Percentiles rank a stretch among this genome's conserved stretches.
These are phyloP conservation scores for Drepanosiphum platanoidis DNA, from an alignment of 2,888 invertebrate genomes.

Conservation along the genomic window DNA sequence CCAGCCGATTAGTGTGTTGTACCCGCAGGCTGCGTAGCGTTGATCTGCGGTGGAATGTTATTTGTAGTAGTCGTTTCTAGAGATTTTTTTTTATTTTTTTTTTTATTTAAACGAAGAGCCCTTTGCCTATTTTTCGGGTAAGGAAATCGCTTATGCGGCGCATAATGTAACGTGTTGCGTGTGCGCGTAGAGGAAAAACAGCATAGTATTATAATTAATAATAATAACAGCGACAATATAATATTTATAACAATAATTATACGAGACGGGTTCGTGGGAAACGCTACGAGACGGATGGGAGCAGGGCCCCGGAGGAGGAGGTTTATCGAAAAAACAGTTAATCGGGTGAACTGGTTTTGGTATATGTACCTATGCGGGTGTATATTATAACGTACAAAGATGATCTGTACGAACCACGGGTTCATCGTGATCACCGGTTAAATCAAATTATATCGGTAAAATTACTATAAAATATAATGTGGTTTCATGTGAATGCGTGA, in stretches of 20 bases:
- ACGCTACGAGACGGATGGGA: slow-evolving; percentile 19
- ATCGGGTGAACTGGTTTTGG: slow-evolving; percentile 38
- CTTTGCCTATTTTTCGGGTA: background rate
- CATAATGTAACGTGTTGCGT: background rate
- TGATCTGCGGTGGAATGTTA: background rate
- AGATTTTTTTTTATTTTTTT: background rate
- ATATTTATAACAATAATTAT: slow-evolving; percentile 22
- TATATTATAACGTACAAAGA: background rate
- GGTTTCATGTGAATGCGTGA: background rate
- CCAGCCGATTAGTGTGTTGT: background rate
- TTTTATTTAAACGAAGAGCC: background rate
- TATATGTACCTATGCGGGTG: background rate
- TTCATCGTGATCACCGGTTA: background rate
- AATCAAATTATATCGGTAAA: background rate
- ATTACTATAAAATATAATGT: background rate
- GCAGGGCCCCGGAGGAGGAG: background rate
- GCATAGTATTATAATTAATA: background rate
- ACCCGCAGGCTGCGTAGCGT: background rate
- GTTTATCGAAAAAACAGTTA: slow-evolving; percentile 8
- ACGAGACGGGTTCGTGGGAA: slow-evolving; percentile 35
- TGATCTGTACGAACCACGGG: background rate
- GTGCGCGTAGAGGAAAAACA: background rate
- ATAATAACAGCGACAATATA: slow-evolving; percentile 25
- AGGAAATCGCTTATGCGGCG: background rate
- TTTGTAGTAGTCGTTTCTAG: background rate